Base-by-base conservation (phyloP, 2,113 vertebrate genomes). In the Urocynchramus pylzowi region DNA sequence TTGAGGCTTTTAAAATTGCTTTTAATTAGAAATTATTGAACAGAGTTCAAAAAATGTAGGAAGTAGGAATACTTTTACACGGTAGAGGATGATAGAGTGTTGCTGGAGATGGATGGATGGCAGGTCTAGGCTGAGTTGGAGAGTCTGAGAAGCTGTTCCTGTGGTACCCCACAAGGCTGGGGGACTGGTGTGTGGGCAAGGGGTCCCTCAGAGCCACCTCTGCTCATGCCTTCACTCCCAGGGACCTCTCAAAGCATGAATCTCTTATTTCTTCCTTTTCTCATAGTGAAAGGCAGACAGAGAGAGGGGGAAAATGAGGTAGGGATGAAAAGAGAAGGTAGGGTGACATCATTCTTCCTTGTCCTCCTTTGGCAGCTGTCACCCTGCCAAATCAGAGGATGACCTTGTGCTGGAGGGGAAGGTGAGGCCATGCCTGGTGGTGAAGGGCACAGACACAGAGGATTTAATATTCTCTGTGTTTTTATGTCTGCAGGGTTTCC, bases 211-310 rank as follows among this genome's bases (percentile, higher is more conserved):
- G 92, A 96, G 75, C 54, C 21, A 3, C 77, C 80, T 96, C 86
- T 96, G 95, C 94, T 98, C 86, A 71, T 1, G 1, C 49, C 60
- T 82, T 97, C 91, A 63, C 89, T 97, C 73, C 3, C 74, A 84
- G 84, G 71, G 69, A n/a, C 82, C 8, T 68, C 87, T 96, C 88
- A 97, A 97, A 95, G 90, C 74, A 30, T 12, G 27, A 93, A 97
- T 90, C 61, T 97, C 95, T 81, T 91, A 39, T 91, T 90, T 93
- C 78, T 90, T 65, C 42, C 75, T 93, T 97, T 96, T 94, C 85
- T 89, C 28, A 24, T 24, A 70, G 86, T 96, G 74, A 95, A 95
- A 87, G 71, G 39, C 79, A 82, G 33, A 37, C 74, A 81, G 90
- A 60, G 84, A 57, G 67, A 0, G 6, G 17, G 27, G 5, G 33